Percentiles rank a stretch among this genome's conserved stretches.
Conservation (phyloP, 2,797 vertebrate genomes). For the Petrocephalus schoutedeni region DNA sequence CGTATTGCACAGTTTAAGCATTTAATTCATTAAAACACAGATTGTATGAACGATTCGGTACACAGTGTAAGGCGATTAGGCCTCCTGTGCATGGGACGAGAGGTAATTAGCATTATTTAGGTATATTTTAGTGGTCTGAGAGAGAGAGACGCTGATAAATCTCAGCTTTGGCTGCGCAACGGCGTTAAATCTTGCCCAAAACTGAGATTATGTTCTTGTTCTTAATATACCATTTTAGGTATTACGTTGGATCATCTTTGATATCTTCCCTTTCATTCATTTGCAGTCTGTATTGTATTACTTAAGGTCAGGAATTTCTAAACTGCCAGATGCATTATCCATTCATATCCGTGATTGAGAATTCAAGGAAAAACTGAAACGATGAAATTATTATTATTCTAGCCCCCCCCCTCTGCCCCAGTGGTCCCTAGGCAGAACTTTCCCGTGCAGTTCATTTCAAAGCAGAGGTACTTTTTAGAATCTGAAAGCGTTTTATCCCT, state of each 20-base stretch:
- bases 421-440: conserved; percentile 28
- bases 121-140: conserved; percentile 18
- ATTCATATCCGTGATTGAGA: conserved; percentile 42
- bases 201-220: conserved; percentile 26
- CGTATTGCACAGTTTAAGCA: conserved; percentile 27
- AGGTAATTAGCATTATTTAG: conserved; percentile 34
- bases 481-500: conserved; percentile 37
- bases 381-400: conserved; percentile 26
- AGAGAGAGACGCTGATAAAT: conserved; percentile 18
- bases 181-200: conserved; percentile 22
- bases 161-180: conserved; percentile 15
- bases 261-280: conserved; percentile 29
- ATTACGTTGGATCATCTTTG: conserved; percentile 34
- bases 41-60: conserved; percentile 35
- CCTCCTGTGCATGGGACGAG: conserved; percentile 33
- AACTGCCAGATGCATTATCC: conserved; percentile 45
- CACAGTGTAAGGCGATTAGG: conserved; percentile 44
- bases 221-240: conserved; percentile 27
- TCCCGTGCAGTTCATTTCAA: conserved; percentile 22
- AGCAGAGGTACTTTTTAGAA: conserved; percentile 35
- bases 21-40: conserved; percentile 31
- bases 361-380: conserved; percentile 42
- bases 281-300: conserved; percentile 47
- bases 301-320: conserved; percentile 49
- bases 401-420: not conserved